Base-by-base conservation (phyloP, 1,140 invertebrate genomes). In the Leptopilina clavipes region DNA sequence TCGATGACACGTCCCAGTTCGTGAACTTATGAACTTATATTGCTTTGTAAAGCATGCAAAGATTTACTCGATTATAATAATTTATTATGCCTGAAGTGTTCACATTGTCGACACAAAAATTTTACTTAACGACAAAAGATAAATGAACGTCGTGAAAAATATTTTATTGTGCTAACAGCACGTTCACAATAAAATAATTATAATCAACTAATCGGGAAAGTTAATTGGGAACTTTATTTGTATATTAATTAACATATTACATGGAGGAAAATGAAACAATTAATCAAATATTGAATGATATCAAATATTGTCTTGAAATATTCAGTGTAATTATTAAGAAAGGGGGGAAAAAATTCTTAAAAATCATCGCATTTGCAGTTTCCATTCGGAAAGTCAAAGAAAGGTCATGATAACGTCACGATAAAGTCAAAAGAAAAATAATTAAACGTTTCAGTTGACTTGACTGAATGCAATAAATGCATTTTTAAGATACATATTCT, bases 371-470 rank as follows among this genome's bases (percentile, higher is more conserved):
- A 11, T 25, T 59, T 59, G 18, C 10, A 25, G 10, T 31, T 59
- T 59, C 11, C 10, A 9, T 5, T 25, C 18, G 22, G 11, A 14
- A 19, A 25, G 19, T 14, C 22, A 25, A 59, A 59, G 56, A 59
- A 59, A 59, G 56, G 56, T 59, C 56, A 59, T 25, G 56, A 59
- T 59, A 59, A 59, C 56, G 3, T 11, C 5, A 31, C 8, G 59
- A 65, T 65, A 65, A 65, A 8, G 59, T 37, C 56, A 31, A 3
- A n/a, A 65, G 59, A 65, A 65, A 65, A 65, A 31, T 59, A 59
- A 59, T 59, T 59, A 25, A 59, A 25, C 19, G 56, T 25, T 59
- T 59, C 56, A 37, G 14, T 65, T 37, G 25, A 65, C 14, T 65
- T 65, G 59, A n/a, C 59, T n/a, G 22, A 65, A 65, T 37, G 59